phyloP scores from a whole-genome alignment of 2,797 vertebrate genomes.

The Brotogeris chrysoptera region DNA sequence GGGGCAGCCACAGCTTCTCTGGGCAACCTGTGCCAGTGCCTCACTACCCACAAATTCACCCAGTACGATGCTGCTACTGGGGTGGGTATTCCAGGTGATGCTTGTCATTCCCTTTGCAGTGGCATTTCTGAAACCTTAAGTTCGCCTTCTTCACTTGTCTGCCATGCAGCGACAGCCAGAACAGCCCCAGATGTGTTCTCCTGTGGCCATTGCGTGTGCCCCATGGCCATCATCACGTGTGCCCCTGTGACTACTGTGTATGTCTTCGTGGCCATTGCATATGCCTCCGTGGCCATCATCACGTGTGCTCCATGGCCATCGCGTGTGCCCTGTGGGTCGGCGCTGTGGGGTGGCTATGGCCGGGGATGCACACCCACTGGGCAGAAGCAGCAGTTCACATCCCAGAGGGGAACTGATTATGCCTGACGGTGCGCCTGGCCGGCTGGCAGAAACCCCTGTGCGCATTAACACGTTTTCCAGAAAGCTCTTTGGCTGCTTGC shows the following conservation, averaged over 20 bases:
- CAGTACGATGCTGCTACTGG: neutral
- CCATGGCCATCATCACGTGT: neutral
- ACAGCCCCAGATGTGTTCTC: neutral
- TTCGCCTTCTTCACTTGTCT: accelerated
- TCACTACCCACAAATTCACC: neutral
- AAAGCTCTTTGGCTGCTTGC: neutral
- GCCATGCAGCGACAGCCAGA: accelerated
- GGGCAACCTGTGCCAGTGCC: neutral
- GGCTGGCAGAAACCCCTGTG: too few relatives aligned
- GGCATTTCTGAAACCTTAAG: neutral
- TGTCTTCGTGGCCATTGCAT: too few relatives aligned
- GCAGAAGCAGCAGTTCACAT: accelerated
- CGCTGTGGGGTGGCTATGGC: neutral
- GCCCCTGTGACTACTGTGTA: neutral
- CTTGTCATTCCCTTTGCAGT: neutral
- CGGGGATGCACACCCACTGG: accelerated
- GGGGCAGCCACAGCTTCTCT: neutral
- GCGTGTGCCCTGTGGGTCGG: neutral
- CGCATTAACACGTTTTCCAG: accelerated
- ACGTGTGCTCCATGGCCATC: neutral
- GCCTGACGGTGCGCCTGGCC: accelerated
- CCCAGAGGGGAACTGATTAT: accelerated
- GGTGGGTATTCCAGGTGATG: neutral
- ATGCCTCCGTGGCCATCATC: neutral
- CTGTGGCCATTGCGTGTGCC: neutral